Evolutionary conservation across 1,140 invertebrate species (phyloP), one percentile per base, ranked within the genome.

Genomic region (Lepidurus arcticus): DNA sequence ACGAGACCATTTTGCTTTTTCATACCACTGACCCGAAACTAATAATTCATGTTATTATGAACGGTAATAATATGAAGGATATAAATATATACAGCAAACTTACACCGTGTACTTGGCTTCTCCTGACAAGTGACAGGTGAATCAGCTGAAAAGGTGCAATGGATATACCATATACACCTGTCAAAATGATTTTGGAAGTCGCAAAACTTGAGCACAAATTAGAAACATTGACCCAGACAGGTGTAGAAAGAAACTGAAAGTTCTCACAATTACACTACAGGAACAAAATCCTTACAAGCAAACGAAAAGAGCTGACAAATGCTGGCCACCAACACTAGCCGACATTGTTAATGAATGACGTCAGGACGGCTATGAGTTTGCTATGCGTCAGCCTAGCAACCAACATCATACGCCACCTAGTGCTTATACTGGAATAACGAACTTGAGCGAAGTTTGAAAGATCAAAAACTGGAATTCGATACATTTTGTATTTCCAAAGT

Each of bases 301-400:
- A 65, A 65, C 53, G 8, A 65, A 65, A 65, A 21, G 53, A 65
- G 53, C 53, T n/a, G 53, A 65, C 16, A 65, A 65, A 65, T 65
- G 53, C 53, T 65, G 53, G 53, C 7, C 53, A 65, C 53, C 53
- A 65, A 9, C 53, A 65, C 53, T 65, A 65, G 53, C 53, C 16
- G 53, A 65, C 53, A 65, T 65, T 65, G 53, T 65, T 65, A 65
- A 65, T 65, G 13, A 65, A 65, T 65, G 53, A 65, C 53, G 53
- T 65, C 53, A 65, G 53, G 53, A 13, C 16, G n/a, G 34, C 34
- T 34, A 34, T 34, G 21, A 65, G 53, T 65, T 65, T 65, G 21
- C 53, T 9, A 21, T 65, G 13, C 53, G 16, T 13, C 8, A 16
- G 53, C 53, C 21, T 65, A 34, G 34, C 13, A 65, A 65, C 8